Conservation (phyloP, 2,888 invertebrate genomes). For the Heterodera filipjevi region DNA sequence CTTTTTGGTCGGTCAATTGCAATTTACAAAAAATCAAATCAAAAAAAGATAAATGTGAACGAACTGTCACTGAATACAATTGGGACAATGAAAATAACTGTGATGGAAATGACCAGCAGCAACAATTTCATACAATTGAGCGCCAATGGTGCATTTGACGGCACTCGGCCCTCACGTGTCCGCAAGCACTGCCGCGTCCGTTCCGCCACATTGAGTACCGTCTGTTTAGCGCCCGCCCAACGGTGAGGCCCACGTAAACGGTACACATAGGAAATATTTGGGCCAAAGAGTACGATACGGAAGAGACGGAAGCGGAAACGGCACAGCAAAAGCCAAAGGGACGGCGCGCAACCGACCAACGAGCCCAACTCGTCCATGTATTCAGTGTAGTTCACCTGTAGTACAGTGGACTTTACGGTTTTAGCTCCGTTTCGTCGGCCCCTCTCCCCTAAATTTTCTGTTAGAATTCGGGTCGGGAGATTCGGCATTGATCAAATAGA, state of each 20-base stretch:
- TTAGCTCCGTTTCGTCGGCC: no score
- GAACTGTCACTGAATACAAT: neutral
- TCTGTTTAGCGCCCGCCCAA: slow-evolving; percentile 53
- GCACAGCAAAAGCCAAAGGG: slow-evolving; percentile 60
- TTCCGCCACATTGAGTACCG: slow-evolving; percentile 38
- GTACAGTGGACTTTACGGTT: neutral
- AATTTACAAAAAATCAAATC: no score
- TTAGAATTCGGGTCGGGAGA: no score
- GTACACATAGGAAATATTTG: slow-evolving; percentile 50
- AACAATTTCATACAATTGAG: neutral
- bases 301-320: slow-evolving; percentile 43
- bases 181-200: slow-evolving; percentile 11
- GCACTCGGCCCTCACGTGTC: neutral
- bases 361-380: slow-evolving; percentile 68
- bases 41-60: neutral
- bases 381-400: slow-evolving; percentile 65
- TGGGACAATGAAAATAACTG: neutral
- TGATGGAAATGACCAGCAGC: neutral
- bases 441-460: no score
- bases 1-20: neutral
- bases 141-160: neutral
- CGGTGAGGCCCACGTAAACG: slow-evolving; percentile 49
- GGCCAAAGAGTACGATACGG: slow-evolving; percentile 39
- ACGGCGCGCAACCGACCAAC: slow-evolving; percentile 66
- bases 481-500: no score